phyloP scores from a whole-genome alignment of 2,888 invertebrate species.

The Hirtodrosophila alboralis region DNA sequence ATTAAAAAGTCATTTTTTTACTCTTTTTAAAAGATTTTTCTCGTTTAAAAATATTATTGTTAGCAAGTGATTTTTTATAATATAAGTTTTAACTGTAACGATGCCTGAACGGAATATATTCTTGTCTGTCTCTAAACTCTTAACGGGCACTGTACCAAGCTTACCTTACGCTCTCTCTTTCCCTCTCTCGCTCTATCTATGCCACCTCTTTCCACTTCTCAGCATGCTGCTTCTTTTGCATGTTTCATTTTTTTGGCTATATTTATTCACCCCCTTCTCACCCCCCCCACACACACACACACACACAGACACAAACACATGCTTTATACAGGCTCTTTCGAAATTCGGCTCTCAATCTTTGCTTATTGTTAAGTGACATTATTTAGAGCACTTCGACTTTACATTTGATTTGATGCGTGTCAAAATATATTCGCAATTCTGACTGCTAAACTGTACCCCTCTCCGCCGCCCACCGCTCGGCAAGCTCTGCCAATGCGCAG shows the following conservation, averaged over 20 bases:
- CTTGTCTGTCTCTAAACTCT: constrained; percentile 13
- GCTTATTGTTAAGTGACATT: constrained; percentile 68
- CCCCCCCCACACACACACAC: background rate
- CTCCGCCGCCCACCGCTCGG: no score
- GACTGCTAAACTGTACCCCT: constrained; percentile 28
- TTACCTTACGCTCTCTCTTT: constrained; percentile 6
- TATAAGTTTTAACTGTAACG: no score
- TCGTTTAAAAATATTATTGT: no score
- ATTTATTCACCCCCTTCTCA: constrained; percentile 16
- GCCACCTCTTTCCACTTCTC: constrained; percentile 6
- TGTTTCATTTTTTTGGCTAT: constrained; percentile 53
- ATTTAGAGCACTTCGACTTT: constrained; percentile 65
- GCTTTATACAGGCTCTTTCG: constrained; percentile 21
- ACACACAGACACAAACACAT: constrained; percentile 12
- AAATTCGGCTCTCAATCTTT: constrained; percentile 42
- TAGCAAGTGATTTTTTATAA: background rate
- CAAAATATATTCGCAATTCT: constrained; percentile 57
- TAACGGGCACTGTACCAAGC: constrained; percentile 26
- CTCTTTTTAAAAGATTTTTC: no score
- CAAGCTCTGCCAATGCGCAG: constrained; percentile 5
- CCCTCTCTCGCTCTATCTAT: background rate
- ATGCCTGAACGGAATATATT: background rate
- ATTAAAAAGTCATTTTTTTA: no score
- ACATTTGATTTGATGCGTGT: constrained; percentile 63
- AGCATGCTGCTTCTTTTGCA: constrained; percentile 40